A percentile compares a stretch with the other conserved stretches of the same genome.
Conservation (phyloP, 2,888 invertebrate genomes). For the Anticlea derivata region DNA sequence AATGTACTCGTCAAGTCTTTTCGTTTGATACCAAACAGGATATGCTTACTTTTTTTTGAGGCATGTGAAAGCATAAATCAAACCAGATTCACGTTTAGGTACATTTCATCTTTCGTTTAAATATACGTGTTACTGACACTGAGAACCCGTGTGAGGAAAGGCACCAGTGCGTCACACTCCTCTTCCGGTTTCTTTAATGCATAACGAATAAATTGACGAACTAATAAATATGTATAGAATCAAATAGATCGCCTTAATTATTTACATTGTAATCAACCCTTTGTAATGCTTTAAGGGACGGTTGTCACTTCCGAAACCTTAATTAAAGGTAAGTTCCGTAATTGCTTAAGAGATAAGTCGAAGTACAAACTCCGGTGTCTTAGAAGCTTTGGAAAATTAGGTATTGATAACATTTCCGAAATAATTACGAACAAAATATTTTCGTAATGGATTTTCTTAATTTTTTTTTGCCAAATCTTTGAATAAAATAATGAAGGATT, state of each 20-base stretch:
- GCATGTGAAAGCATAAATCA: no score
- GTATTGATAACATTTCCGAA: constrained; percentile 1
- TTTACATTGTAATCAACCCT: constrained; percentile 34
- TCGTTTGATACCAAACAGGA: no score
- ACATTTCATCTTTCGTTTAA: no score
- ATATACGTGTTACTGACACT: no score
- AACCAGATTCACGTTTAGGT: no score
- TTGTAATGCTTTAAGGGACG: constrained; percentile 33
- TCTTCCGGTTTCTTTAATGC: background rate
- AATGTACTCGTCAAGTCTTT: no score
- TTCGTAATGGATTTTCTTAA: no score
- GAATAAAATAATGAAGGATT: no score
- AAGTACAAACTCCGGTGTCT: constrained; percentile 24
- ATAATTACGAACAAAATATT: background rate
- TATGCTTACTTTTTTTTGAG: no score
- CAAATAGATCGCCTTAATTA: constrained; percentile 31
- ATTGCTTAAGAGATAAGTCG: constrained; percentile 33
- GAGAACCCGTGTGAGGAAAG: no score
- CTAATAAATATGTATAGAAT: constrained; percentile 20
- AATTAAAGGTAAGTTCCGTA: constrained; percentile 39
- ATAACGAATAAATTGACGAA: constrained; percentile 9
- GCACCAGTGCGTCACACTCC: no score
- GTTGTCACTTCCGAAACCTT: constrained; percentile 37
- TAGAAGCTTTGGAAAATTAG: constrained; percentile 14
- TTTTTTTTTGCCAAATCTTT: no score